Percentiles rank a stretch among this genome's conserved stretches.
These are phyloP conservation scores for Semnornis frantzii DNA, from an alignment of 2,113 vertebrate genomes.

Conservation along the genomic window DNA sequence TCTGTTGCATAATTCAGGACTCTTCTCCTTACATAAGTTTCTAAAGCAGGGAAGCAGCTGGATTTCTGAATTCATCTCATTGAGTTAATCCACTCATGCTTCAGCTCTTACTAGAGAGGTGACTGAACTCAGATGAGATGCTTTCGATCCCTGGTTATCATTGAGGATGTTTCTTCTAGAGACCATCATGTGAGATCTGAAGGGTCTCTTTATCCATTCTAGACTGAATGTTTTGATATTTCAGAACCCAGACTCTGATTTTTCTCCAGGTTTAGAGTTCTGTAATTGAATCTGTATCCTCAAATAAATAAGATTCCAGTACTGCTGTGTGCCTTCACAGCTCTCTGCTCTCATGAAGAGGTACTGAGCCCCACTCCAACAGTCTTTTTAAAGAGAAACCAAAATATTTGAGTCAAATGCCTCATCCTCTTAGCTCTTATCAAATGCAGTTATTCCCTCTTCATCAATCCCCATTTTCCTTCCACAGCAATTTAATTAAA, in stretches of 20 bases:
- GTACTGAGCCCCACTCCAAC: not conserved
- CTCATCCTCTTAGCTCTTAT: not conserved
- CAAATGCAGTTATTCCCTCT: not conserved
- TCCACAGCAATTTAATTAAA: not conserved
- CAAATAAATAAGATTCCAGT: not conserved
- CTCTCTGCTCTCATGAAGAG: not conserved
- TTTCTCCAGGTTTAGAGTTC: not conserved
- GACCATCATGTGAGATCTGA: not conserved
- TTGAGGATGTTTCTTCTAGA: not conserved
- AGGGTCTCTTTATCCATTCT: not conserved
- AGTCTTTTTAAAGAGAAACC: not conserved
- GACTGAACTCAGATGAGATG: not conserved
- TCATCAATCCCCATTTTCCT: not conserved
- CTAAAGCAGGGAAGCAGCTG: not conserved
- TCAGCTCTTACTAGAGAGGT: not conserved
- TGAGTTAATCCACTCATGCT: not conserved
- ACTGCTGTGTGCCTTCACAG: not conserved
- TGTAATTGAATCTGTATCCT: not conserved
- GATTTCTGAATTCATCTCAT: slow-evolving; percentile 8
- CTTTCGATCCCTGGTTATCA: not conserved
- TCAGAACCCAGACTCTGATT: not conserved
- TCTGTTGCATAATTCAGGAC: slow-evolving; percentile 38
- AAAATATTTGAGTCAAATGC: not conserved
- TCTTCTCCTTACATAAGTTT: not conserved
- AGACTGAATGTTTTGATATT: not conserved